phyloP scores from a whole-genome alignment of 2,888 invertebrate genomes.

The Stratiomys singularior region DNA sequence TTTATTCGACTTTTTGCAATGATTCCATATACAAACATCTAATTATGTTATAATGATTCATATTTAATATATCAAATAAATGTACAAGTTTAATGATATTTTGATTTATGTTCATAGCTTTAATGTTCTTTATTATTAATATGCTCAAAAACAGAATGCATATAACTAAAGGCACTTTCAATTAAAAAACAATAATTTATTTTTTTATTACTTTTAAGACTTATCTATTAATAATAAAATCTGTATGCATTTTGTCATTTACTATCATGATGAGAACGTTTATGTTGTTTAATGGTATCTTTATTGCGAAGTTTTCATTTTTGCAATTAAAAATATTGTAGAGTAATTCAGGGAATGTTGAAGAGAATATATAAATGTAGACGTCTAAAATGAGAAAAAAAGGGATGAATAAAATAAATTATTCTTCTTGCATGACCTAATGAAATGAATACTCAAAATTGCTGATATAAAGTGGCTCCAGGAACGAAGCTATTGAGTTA shows the following conservation, averaged over 20 bases:
- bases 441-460: too few species aligned
- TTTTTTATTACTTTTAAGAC: background rate
- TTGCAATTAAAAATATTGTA: background rate
- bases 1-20: background rate
- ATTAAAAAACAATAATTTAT: constrained; percentile 16
- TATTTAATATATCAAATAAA: background rate
- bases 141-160: constrained; percentile 29
- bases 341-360: constrained; percentile 31
- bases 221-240: background rate
- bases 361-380: constrained; percentile 23
- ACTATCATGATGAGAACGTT: constrained; percentile 4
- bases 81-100: constrained; percentile 3
- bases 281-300: background rate
- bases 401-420: background rate
- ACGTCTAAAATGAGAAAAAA: constrained; percentile 32
- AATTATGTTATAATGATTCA: too few species aligned
- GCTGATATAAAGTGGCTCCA: too few species aligned
- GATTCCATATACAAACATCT: background rate
- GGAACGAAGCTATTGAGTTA: too few species aligned
- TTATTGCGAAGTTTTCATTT: background rate
- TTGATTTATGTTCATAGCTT: background rate
- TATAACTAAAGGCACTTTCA: constrained; percentile 42
- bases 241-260: background rate
- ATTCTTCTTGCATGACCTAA: too few species aligned
- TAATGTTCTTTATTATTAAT: background rate